phyloP scores from a whole-genome alignment of 2,888 invertebrate genomes.

The Oligia latruncula region DNA sequence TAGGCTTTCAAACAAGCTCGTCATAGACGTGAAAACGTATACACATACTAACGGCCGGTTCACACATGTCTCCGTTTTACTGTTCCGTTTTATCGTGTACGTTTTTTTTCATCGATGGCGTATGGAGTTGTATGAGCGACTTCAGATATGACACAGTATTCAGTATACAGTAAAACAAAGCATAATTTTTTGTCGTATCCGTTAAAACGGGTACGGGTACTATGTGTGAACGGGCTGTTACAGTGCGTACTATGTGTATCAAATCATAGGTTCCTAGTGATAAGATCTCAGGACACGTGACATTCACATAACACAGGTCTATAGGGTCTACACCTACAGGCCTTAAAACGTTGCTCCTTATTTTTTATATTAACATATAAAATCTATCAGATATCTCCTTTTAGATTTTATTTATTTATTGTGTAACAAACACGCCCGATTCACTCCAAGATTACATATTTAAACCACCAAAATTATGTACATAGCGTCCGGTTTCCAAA shows the following conservation, averaged over 20 bases:
- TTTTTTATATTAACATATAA: slow-evolving; percentile 7
- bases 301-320: neutral
- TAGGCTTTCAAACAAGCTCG: neutral
- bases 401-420: slow-evolving; percentile 14
- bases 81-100: no score
- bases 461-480: slow-evolving; percentile 43
- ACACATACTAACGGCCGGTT: neutral
- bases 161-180: no score
- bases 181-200: no score
- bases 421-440: slow-evolving; percentile 3
- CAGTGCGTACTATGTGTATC: neutral
- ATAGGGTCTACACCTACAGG: neutral
- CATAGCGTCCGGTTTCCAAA: slow-evolving; percentile 50
- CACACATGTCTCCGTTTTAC: no score
- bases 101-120: no score
- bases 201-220: no score
- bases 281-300: neutral
- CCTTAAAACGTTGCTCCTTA: neutral
- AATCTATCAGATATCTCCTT: neutral
- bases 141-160: no score
- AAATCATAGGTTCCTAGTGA: neutral
- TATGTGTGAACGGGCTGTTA: neutral
- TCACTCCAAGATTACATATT: slow-evolving; percentile 22
- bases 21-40: neutral
- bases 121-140: no score